Percentiles rank a stretch among this genome's conserved stretches.
These are phyloP conservation scores for Caenorhabditis imperialis DNA, from an alignment of 2,888 invertebrate genomes.

Conservation along the genomic window DNA sequence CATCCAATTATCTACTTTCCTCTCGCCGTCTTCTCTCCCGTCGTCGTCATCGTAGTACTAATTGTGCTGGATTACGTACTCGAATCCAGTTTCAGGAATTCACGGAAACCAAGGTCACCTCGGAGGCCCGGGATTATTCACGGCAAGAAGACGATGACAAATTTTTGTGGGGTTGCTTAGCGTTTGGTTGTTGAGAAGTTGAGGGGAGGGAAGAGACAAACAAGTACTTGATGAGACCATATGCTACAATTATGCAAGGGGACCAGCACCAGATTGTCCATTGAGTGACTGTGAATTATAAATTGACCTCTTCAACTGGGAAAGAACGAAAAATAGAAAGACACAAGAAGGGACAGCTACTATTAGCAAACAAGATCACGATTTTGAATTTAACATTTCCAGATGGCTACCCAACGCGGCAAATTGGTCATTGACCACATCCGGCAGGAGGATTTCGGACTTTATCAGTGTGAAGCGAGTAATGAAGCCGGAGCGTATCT, in stretches of 20 bases:
- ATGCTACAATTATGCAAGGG: conserved; percentile 48
- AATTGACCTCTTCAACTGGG: conserved; percentile 30
- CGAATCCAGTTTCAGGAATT: conserved; percentile 49
- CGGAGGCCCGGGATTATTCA: conserved; percentile 23
- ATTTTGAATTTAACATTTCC: conserved; percentile 7
- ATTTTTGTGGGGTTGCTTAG: conserved; percentile 24
- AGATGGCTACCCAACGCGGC: conserved; percentile 52
- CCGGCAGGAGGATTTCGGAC: conserved; percentile 81
- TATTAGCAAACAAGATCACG: background rate
- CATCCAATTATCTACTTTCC: conserved; percentile 47
- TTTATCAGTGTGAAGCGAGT: conserved; percentile 93
- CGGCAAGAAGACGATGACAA: background rate
- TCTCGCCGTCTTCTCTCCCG: conserved; percentile 10
- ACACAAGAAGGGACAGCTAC: too few species aligned
- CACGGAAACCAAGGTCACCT: conserved; percentile 36
- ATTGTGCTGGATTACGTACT: conserved; percentile 49
- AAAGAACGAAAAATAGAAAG: too few species aligned
- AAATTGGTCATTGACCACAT: conserved; percentile 48
- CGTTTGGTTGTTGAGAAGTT: conserved; percentile 1
- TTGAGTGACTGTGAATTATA: conserved; percentile 28
- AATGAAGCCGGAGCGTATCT: conserved; percentile 93
- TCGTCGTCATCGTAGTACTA: conserved; percentile 23
- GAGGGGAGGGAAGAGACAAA: conserved; percentile 25
- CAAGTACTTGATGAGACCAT: conserved; percentile 54
- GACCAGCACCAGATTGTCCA: conserved; percentile 30